These are phyloP conservation scores for Tinea pellionella DNA, from an alignment of 2,888 invertebrate species.

Conservation along the genomic window DNA sequence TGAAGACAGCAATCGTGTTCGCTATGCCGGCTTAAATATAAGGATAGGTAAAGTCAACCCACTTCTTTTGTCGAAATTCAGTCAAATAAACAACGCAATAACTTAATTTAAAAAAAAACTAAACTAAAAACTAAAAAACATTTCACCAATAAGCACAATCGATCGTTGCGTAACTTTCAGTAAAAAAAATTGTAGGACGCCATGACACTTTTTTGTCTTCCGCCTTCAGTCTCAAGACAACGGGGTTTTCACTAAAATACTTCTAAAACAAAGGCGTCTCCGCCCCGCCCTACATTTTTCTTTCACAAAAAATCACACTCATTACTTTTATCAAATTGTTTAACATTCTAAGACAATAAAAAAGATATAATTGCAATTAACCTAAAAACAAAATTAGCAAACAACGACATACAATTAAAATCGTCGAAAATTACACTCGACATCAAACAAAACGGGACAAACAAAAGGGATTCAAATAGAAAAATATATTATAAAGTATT, in stretches of 20 bases:
- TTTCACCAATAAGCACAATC: not conserved
- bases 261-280: slow-evolving; percentile 59
- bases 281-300: slow-evolving; percentile 44
- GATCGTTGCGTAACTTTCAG: not conserved
- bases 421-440: not conserved
- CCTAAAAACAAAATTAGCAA: not conserved
- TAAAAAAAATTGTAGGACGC: slow-evolving; percentile 29
- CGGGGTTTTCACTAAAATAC: slow-evolving; percentile 29
- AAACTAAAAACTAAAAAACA: not conserved
- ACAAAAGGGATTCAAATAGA: not conserved
- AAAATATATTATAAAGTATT: slow-evolving; percentile 30
- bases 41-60: no score
- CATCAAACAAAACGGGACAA: not conserved
- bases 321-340: not conserved
- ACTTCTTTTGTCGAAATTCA: no score
- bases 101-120: no score
- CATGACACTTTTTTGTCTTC: slow-evolving; percentile 63
- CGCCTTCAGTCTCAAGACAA: slow-evolving; percentile 50
- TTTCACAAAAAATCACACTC: not conserved
- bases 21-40: no score
- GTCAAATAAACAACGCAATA: no score
- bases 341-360: not conserved
- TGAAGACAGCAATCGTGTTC: no score
- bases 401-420: not conserved
- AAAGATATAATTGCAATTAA: not conserved